Conservation (phyloP, 2,888 invertebrate genomes). For the Hyles lineata region DNA sequence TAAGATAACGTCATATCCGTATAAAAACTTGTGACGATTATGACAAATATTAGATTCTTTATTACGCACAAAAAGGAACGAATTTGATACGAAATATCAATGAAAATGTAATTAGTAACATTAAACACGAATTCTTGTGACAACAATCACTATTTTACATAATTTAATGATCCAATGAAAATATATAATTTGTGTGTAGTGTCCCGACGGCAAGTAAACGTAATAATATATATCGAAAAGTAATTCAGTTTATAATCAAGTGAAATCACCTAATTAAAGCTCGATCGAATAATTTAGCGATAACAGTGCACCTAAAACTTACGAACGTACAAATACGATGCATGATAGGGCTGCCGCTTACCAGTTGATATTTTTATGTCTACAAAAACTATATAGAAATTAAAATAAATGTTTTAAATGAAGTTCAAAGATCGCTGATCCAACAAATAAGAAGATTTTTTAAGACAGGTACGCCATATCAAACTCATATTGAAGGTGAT, state of each 20-base stretch:
- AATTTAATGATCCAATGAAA: not conserved
- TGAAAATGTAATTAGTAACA: not conserved
- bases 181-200: not conserved
- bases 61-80: too few species aligned
- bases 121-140: not conserved
- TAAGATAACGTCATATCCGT: too few species aligned
- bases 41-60: too few species aligned
- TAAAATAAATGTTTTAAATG: too few species aligned
- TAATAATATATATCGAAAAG: not conserved
- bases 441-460: too few species aligned
- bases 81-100: too few species aligned
- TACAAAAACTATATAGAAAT: too few species aligned
- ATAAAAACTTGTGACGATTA: too few species aligned
- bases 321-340: slow-evolving; percentile 12
- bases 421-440: too few species aligned
- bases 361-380: too few species aligned
- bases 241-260: slow-evolving; percentile 16
- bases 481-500: too few species aligned
- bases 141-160: not conserved
- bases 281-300: slow-evolving; percentile 25
- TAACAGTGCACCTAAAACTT: slow-evolving; percentile 21
- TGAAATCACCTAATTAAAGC: slow-evolving; percentile 23
- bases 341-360: not conserved
- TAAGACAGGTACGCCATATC: too few species aligned
- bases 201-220: not conserved